phyloP scores from a whole-genome alignment of 2,888 invertebrate species.

The Perizoma affinitatum region DNA sequence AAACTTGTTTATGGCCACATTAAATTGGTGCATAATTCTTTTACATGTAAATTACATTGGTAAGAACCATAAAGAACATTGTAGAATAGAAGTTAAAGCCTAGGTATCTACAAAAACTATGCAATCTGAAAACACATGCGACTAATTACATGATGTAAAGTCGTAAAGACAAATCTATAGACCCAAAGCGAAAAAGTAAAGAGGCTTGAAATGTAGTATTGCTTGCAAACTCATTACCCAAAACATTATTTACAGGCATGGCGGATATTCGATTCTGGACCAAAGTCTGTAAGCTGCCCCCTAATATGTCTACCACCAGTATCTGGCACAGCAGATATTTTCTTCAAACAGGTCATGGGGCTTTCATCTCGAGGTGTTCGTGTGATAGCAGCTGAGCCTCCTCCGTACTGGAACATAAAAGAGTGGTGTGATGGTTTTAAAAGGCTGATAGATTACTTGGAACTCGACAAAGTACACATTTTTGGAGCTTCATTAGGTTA shows the following conservation, averaged over 20 bases:
- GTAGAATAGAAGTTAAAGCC: no score
- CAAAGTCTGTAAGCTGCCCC: conserved; percentile 90
- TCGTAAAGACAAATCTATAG: no score
- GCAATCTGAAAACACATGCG: no score
- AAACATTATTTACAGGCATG: conserved; percentile 84
- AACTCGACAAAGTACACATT: conserved; percentile 92
- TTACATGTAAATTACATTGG: no score
- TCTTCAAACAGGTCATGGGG: conserved; percentile 92
- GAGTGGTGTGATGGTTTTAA: conserved; percentile 95
- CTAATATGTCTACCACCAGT: conserved; percentile 94
- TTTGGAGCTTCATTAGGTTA: conserved; percentile 94
- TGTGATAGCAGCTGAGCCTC: conserved; percentile 93
- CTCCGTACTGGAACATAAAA: conserved; percentile 93
- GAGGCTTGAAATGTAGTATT: no score
- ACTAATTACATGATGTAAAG: no score
- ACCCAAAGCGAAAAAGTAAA: no score
- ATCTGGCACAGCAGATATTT: conserved; percentile 94
- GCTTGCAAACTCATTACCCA: no score
- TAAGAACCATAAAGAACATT: no score
- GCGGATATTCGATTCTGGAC: conserved; percentile 95
- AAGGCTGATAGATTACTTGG: conserved; percentile 91
- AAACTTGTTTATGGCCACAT: conserved; percentile 1
- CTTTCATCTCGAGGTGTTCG: conserved; percentile 91
- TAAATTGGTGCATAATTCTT: no score
- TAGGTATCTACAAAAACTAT: no score